Evolutionary conservation across 1,140 invertebrate genomes (phyloP), one percentile per base, ranked within the genome.

Genomic region (Drosophila varians): DNA sequence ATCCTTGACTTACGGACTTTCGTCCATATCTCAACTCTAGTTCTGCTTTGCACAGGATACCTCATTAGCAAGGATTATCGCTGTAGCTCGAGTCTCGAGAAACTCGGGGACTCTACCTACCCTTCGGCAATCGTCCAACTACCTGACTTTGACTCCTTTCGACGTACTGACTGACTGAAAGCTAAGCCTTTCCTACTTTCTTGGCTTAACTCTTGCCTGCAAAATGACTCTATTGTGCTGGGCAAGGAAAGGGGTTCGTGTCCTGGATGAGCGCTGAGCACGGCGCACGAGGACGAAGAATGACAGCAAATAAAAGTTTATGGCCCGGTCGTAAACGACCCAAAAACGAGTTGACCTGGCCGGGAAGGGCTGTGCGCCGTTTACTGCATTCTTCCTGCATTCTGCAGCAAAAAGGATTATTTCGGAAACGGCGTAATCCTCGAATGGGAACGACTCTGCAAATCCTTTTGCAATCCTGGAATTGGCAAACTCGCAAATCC

Each of bases 271-370:
- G 46, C 25, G 45, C 38, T 48, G 49, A 28, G 28, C 46, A 25
- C 43, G 36, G 79, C 71, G 82, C 80, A 76, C 74, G 77, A 79
- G 56, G 61, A 43, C 38, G 52, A 69, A 86, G 82, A 82, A 86
- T 86, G 82, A 80, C 77, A 66, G 74, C 70, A 82, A 77, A 87
- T 87, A 88, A 87, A 87, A 87, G 52, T 87, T 87, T 87, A 87
- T 87, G 83, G 47, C 62, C 18, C 45, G 4, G 31, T 86, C 77
- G 60, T 86, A 86, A 86, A 86, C 19, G 69, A 56, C 42, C 58
- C 64, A 49, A 53, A 68, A 77, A 73, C 56, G 69, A 68, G 64
- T 66, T 69, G 69, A 73, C 69, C 69, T 73, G 69, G 1, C 25
- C 28, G 14, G 36, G 40, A 26, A 43, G 31, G 38, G 21, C 38